Base-by-base conservation (phyloP, 2,113 vertebrate species). In the Callionymus lyra region DNA sequence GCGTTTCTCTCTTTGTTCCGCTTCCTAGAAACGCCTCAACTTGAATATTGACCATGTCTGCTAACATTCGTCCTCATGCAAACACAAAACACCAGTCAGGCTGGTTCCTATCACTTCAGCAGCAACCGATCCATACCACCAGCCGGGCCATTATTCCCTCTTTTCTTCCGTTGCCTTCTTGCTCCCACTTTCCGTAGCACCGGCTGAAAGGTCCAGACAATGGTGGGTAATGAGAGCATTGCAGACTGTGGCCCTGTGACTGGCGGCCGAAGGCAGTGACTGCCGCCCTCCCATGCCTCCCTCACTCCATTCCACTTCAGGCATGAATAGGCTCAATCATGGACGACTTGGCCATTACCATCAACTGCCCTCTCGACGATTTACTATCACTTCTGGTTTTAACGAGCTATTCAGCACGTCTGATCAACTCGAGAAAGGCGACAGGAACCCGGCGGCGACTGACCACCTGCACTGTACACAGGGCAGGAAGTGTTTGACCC, bases 261-360 rank as follows among this genome's bases (percentile, higher is more conserved):
- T 51, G 70, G 55, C 48, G 57, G 65, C 68, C 59, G 37, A 52
- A 42, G 59, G 70, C 46, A 70, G 63, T 47, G 63, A 66, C 61
- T 52, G 50, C 52, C 41, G 27, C 48, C 58, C 64, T 56, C 54
- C 70, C n/a, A n/a, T n/a, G n/a, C n/a, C n/a, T n/a, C 68, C 49
- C 70, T 72, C 63, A 60, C 63, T 64, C 75, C 64, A 62, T 59
- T 62, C 76, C 77, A 78, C 79, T 82, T 75, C 64, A 78, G 63
- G 65, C 63, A 59, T 84, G 80, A 84, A 83, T 85, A 77, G 71
- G 56, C 69, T 77, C 78, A 86, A 85, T 86, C 83, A 84, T 82
- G 47, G 62, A 70, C 67, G 64, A 77, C 68, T 67, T 34, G 27
- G 58, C 72, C 68, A 82, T 77, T 82, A 76, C 72, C 80, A 76